Evolutionary conservation across 2,888 invertebrate species (phyloP).

Genomic region (Euclidia mi): DNA sequence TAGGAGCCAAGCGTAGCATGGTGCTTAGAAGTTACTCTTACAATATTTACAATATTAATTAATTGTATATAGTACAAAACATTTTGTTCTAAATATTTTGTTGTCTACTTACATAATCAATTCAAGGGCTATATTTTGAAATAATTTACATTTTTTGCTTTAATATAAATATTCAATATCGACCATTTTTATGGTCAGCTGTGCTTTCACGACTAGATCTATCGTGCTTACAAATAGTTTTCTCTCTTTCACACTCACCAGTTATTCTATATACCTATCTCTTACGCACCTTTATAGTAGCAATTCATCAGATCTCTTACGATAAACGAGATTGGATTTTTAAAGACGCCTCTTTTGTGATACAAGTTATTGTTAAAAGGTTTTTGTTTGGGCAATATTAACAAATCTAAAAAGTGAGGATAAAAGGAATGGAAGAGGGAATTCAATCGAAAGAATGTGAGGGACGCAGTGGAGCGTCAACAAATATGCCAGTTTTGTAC

Average conservation of each 20-base stretch:
- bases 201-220: slow-evolving; percentile 69
- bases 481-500: slow-evolving; percentile 18
- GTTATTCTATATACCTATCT: slow-evolving; percentile 31
- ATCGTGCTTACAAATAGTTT: slow-evolving; percentile 62
- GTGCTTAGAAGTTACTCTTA: slow-evolving; percentile 62
- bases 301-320: slow-evolving; percentile 26
- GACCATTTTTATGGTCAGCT: slow-evolving; percentile 54
- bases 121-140: slow-evolving; percentile 60
- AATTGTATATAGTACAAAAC: slow-evolving; percentile 79
- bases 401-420: slow-evolving; percentile 13
- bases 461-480: slow-evolving; percentile 17
- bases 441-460: slow-evolving; percentile 23
- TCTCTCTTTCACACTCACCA: slow-evolving; percentile 50
- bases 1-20: slow-evolving; percentile 75
- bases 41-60: slow-evolving; percentile 63
- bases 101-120: slow-evolving; percentile 76
- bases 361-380: slow-evolving; percentile 13
- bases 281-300: slow-evolving; percentile 15
- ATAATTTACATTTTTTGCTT: slow-evolving; percentile 49
- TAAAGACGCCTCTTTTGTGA: slow-evolving; percentile 12
- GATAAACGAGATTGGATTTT: slow-evolving; percentile 22
- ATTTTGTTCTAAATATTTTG: slow-evolving; percentile 76
- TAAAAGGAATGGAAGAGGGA: slow-evolving; percentile 11
- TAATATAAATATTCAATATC: slow-evolving; percentile 57
- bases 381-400: slow-evolving; percentile 20